Base-by-base conservation (phyloP, 2,113 vertebrate genomes). In the Garra rufa region DNA sequence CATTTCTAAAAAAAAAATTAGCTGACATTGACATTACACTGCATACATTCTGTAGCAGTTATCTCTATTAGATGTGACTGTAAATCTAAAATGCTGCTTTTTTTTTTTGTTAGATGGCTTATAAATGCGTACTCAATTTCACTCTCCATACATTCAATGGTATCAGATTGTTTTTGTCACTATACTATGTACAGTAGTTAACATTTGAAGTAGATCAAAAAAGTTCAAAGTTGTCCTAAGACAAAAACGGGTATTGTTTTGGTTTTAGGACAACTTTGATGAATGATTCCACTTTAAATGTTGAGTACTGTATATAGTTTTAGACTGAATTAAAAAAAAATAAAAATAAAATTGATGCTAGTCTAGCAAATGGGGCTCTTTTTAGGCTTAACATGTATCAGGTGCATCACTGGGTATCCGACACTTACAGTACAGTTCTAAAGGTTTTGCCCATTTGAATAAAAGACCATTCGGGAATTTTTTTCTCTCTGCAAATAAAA, bases 351-450 rank as follows among this genome's bases (percentile, higher is more conserved):
- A 52, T 14, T 34, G 30, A 76, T 55, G 46, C 19, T 34, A 13
- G 28, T 5, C 38, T 76, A n/a, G 38, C 55, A 59, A 76, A 69
- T 24, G 17, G 59, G 26, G 71, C 48, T 26, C 24, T 28, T 76
- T 46, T 67, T 77, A 43, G 61, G 78, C 41, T 76, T 43, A 79
- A 24, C 17, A 38, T 80, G 48, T 83, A 46, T 83, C 15, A 83
- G n/a, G 81, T 73, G 82, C 91, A 90, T 91, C 77, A 80, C 93
- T 95, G 94, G 93, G 94, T 95, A 93, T 95, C 94, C 93, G 93
- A 95, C 94, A 65, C 84, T n/a, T 41, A 3, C 38, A 80, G 89
- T 41, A 4, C 43, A 83, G 90, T 92, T 92, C 92, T 93, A 89
- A 92, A 89, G 90, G 91, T 91, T 93, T 90, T 91, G 89, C 91